Percentiles rank a stretch among this genome's conserved stretches.
phyloP scores from a whole-genome alignment of 2,797 vertebrate genomes.

The Manis javanica region DNA sequence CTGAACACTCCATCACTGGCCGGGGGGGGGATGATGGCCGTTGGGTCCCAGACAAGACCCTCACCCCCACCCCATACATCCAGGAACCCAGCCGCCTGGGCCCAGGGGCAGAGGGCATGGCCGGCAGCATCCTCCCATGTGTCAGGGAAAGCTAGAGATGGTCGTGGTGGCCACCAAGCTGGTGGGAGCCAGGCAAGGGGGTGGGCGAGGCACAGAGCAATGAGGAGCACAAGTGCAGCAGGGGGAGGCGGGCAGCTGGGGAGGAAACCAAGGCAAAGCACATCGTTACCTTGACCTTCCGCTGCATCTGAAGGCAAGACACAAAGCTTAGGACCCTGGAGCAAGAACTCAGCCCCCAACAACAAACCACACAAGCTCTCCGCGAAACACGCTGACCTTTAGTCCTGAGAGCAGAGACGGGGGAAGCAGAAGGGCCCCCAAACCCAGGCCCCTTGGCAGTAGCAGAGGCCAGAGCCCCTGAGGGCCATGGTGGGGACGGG shows the following conservation, averaged over 20 bases:
- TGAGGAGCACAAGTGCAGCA: fast-evolving
- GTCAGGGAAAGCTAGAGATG: not conserved
- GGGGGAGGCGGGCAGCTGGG: too few species aligned
- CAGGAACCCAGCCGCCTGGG: not conserved
- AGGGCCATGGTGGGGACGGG: not conserved
- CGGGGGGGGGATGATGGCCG: not conserved
- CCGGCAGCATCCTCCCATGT: not conserved
- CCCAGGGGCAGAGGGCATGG: not conserved
- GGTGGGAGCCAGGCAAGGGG: not conserved
- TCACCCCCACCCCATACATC: not conserved
- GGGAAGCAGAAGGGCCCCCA: not conserved
- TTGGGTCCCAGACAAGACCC: not conserved
- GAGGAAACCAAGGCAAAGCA: not conserved
- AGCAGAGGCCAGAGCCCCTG: not conserved
- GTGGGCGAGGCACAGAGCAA: not conserved
- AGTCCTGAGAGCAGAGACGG: not conserved
- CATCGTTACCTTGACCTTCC: conserved; percentile 76
- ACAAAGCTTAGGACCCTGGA: conserved; percentile 63
- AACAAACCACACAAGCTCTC: not conserved
- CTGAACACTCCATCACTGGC: not conserved
- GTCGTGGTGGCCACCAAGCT: not conserved
- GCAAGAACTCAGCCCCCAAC: not conserved
- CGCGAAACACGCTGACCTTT: not conserved
- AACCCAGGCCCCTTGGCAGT: not conserved
- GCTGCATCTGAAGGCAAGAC: conserved; percentile 77